These are phyloP conservation scores for Cryptotis parvus DNA, from an alignment of 2,113 vertebrate genomes.

Conservation along the genomic window DNA sequence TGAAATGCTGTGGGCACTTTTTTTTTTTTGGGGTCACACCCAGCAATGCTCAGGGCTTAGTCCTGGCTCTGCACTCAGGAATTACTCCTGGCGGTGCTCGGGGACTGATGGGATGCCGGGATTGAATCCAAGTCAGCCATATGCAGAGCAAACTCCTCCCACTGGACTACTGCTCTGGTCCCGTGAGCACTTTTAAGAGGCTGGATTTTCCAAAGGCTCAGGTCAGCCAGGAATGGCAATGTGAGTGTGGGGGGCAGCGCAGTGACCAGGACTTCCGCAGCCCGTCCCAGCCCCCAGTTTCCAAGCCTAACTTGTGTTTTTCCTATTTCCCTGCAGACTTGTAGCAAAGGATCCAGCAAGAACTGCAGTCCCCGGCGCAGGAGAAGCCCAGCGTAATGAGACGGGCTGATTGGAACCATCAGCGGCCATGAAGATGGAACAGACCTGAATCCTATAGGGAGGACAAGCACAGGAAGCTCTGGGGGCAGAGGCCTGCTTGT, in stretches of 20 bases:
- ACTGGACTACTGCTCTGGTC: too few species aligned
- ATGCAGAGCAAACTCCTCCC: too few species aligned
- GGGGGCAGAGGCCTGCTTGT: neutral
- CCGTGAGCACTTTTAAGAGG: too few species aligned
- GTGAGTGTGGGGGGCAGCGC: neutral
- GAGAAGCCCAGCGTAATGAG: neutral
- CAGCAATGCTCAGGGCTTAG: neutral
- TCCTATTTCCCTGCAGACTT: neutral
- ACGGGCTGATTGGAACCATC: neutral
- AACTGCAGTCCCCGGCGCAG: neutral
- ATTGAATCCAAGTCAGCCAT: too few species aligned
- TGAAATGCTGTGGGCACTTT: conserved; percentile 7
- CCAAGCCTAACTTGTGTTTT: neutral
- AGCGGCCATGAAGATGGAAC: neutral
- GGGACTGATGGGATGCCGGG: too few species aligned
- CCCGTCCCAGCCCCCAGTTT: neutral
- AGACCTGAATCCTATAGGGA: neutral
- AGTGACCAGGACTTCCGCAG: neutral
- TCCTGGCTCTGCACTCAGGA: neutral
- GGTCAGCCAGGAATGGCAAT: neutral
- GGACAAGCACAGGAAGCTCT: neutral
- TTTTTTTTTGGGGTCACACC: too few species aligned
- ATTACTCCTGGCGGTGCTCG: too few species aligned
- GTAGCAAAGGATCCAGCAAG: neutral
- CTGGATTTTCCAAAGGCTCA: too few species aligned